Conservation (phyloP, 2,888 invertebrate genomes). For the Holacanthella duospinosa region DNA sequence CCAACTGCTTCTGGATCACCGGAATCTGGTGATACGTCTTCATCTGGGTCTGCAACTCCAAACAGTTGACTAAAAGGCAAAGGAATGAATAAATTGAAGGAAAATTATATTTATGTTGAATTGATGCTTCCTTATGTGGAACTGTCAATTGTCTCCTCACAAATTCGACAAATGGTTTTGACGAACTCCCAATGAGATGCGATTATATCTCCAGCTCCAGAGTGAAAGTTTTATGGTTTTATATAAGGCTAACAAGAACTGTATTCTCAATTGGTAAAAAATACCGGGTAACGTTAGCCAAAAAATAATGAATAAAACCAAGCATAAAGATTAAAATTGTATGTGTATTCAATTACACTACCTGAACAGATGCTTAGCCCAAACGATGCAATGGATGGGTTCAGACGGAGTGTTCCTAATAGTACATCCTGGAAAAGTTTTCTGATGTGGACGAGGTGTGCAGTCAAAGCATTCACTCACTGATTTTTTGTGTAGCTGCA, state of each 20-base stretch:
- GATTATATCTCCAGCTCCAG: too few species aligned
- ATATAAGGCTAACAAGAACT: background rate
- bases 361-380: slow-evolving; percentile 99
- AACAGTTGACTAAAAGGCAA: slow-evolving; percentile 71
- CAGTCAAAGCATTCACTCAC: slow-evolving; percentile 96
- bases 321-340: too few species aligned
- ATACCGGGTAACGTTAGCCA: background rate
- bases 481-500: slow-evolving; percentile 68
- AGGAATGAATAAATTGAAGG: slow-evolving; percentile 3
- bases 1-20: slow-evolving; percentile 75
- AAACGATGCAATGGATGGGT: slow-evolving; percentile 97
- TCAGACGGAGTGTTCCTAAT: slow-evolving; percentile 98
- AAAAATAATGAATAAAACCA: too few species aligned
- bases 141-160: background rate
- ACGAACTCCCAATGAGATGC: background rate
- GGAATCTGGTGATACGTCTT: slow-evolving; percentile 95
- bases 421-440: slow-evolving; percentile 94
- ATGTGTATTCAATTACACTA: too few species aligned
- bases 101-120: too few species aligned
- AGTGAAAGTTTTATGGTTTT: background rate
- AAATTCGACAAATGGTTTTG: background rate
- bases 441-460: slow-evolving; percentile 77
- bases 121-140: too few species aligned
- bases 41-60: slow-evolving; percentile 91
- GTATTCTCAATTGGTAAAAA: background rate